phyloP scores from a whole-genome alignment of 2,888 invertebrate genomes.

The Eupithecia subumbrata region DNA sequence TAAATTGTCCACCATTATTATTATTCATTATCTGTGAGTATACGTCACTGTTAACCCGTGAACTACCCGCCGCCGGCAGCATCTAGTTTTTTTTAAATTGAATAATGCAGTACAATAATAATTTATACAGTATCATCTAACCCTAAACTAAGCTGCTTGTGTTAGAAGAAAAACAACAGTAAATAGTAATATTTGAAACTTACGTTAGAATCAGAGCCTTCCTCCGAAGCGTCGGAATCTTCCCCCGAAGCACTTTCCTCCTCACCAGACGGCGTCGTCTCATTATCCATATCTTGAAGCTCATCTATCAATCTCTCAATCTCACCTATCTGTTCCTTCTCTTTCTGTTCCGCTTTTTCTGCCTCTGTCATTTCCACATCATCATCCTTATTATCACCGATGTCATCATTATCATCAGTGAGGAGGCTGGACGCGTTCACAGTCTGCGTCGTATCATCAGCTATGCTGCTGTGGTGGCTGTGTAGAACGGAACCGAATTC shows the following conservation, averaged over 20 bases:
- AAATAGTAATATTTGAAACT: neutral
- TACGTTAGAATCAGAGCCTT: neutral
- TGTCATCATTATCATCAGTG: constrained; percentile 72
- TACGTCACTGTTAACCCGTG: too few relatives aligned
- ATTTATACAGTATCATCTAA: neutral
- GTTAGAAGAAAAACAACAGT: neutral
- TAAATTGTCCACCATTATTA: too few relatives aligned
- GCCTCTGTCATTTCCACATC: constrained; percentile 33
- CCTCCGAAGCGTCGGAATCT: neutral
- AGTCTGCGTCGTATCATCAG: constrained; percentile 47
- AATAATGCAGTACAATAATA: neutral
- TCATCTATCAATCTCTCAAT: constrained; percentile 52
- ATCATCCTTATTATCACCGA: constrained; percentile 46
- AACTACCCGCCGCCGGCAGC: neutral
- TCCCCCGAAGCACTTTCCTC: neutral
- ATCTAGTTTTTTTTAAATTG: neutral
- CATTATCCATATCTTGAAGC: neutral
- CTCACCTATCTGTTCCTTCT: constrained; percentile 73
- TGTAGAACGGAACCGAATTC: constrained; percentile 64
- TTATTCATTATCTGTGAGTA: too few relatives aligned
- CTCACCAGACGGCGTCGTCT: neutral
- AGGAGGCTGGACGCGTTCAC: constrained; percentile 64
- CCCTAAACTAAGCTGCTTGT: neutral
- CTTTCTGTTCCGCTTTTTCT: constrained; percentile 61
- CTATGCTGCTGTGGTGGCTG: constrained; percentile 62